phyloP scores from a whole-genome alignment of 2,797 vertebrate species.

The Chrysocyon brachyurus region DNA sequence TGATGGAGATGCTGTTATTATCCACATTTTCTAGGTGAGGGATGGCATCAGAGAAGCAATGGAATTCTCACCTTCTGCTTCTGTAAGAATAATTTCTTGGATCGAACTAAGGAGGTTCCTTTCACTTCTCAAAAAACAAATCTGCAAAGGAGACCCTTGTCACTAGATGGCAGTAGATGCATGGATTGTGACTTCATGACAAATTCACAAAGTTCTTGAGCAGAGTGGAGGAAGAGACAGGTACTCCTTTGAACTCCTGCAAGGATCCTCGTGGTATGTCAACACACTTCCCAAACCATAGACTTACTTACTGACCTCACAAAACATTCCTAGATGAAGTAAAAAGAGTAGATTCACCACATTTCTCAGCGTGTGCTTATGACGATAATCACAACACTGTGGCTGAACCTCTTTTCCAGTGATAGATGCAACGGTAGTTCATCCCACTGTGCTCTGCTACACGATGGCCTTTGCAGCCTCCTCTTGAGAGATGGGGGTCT shows the following conservation, averaged over 20 bases:
- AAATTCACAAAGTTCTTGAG: background rate
- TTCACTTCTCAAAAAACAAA: background rate
- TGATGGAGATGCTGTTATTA: background rate
- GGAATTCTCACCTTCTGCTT: background rate
- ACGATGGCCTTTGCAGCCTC: background rate
- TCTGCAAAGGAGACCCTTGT: too few relatives aligned
- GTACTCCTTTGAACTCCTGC: background rate
- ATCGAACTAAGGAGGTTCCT: background rate
- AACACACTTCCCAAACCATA: background rate
- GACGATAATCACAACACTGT: background rate
- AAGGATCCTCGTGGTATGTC: rapidly evolving
- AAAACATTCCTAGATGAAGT: background rate
- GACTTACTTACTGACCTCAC: background rate
- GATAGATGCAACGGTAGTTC: rapidly evolving
- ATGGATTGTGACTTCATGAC: background rate
- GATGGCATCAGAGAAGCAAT: background rate
- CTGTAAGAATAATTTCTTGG: background rate
- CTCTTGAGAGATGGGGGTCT: background rate
- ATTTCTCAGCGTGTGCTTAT: background rate
- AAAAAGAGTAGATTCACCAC: background rate
- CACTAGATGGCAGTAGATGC: background rate
- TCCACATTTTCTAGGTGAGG: background rate
- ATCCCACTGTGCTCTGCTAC: too few relatives aligned
- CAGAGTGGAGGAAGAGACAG: background rate
- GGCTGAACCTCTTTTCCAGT: background rate